These are phyloP conservation scores for Thecocarcelia acutangulata DNA, from an alignment of 2,888 invertebrate species.

Conservation along the genomic window DNA sequence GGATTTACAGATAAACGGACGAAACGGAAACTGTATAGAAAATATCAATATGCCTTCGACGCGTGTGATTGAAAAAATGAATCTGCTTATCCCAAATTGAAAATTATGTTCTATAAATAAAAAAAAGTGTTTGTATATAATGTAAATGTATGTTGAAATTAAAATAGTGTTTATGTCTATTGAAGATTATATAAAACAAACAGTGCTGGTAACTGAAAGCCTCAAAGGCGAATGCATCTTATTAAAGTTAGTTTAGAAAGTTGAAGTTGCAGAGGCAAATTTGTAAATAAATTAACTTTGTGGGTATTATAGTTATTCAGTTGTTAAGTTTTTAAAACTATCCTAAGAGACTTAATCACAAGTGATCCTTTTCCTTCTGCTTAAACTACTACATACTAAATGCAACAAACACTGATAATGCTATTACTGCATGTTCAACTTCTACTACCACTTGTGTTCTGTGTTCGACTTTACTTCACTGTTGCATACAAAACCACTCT, in stretches of 20 bases:
- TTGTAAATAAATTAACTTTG: slow-evolving; percentile 13
- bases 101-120: neutral
- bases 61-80: slow-evolving; percentile 44
- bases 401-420: neutral
- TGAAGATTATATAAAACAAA: no score
- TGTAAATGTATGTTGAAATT: neutral
- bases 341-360: slow-evolving; percentile 26
- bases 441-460: neutral
- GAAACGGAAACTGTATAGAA: slow-evolving; percentile 70
- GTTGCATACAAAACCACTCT: slow-evolving; percentile 65
- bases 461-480: slow-evolving; percentile 15
- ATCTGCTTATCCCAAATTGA: neutral
- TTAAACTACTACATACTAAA: neutral
- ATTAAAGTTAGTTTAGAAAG: no score
- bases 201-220: no score
- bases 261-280: no score
- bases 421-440: slow-evolving; percentile 10
- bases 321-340: slow-evolving; percentile 31
- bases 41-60: slow-evolving; percentile 14
- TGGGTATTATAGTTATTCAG: slow-evolving; percentile 45
- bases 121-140: neutral
- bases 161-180: no score
- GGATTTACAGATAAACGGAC: slow-evolving; percentile 77
- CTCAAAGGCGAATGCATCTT: no score
- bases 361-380: slow-evolving; percentile 29